Evolutionary conservation across 1,140 invertebrate genomes (phyloP).

Genomic region (Drosophila teissieri): DNA sequence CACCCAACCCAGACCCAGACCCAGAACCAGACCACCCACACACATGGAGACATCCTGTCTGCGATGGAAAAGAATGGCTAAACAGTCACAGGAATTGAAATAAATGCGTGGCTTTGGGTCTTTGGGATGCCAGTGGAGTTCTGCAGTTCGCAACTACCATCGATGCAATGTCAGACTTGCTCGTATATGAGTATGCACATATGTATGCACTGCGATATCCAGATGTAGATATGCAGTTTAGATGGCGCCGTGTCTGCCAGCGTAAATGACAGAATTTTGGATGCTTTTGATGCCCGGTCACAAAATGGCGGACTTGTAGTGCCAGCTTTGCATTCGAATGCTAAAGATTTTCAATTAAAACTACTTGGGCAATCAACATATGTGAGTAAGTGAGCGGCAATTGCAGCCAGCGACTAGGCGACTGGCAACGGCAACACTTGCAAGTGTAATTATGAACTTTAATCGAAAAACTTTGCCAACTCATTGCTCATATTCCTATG

Average conservation of each 20-base stretch:
- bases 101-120: constrained; percentile 42
- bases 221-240: constrained; percentile 15
- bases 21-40: neutral
- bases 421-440: constrained; percentile 41
- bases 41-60: constrained; percentile 43
- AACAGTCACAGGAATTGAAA: constrained; percentile 50
- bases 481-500: constrained; percentile 72
- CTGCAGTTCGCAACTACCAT: constrained; percentile 22
- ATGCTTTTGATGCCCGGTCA: constrained; percentile 39
- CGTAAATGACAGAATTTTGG: constrained; percentile 60
- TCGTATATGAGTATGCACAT: neutral
- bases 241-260: constrained; percentile 55
- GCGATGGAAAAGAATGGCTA: constrained; percentile 41
- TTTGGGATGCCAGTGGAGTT: constrained; percentile 3
- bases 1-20: constrained; percentile 31
- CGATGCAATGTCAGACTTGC: constrained; percentile 40
- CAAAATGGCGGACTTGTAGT: constrained; percentile 19
- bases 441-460: constrained; percentile 82
- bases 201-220: constrained; percentile 1
- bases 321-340: constrained; percentile 32
- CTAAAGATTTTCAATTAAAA: constrained; percentile 82
- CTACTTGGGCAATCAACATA: constrained; percentile 74
- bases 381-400: constrained; percentile 47
- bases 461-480: constrained; percentile 79
- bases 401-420: constrained; percentile 2